These are phyloP conservation scores for Melopsittacus undulatus DNA, from an alignment of 2,797 vertebrate genomes.

Conservation along the genomic window DNA sequence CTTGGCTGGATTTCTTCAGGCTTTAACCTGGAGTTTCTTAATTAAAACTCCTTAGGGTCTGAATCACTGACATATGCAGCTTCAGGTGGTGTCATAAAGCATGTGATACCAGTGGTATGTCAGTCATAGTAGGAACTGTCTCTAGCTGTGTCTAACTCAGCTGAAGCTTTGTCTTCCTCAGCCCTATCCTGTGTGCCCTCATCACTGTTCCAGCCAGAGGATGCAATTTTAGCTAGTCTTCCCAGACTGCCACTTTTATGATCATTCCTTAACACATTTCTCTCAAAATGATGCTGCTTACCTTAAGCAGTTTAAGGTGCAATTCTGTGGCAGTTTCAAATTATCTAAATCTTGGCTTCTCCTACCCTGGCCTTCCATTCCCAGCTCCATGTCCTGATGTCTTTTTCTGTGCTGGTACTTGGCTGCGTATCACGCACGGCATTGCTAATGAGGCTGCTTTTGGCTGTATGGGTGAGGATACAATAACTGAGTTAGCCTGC, in stretches of 20 bases:
- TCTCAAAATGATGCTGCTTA: neutral
- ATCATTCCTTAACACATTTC: neutral
- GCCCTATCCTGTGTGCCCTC: neutral
- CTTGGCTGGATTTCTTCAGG: neutral
- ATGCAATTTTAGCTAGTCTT: neutral
- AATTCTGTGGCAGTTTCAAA: neutral
- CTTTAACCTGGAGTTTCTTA: neutral
- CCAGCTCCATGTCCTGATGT: neutral
- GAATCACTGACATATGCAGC: neutral
- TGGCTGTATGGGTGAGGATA: neutral
- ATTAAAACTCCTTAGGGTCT: neutral
- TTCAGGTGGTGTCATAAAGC: neutral
- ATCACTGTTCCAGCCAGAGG: neutral
- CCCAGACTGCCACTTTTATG: fast-evolving
- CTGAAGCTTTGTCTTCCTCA: neutral
- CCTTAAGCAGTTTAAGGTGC: neutral
- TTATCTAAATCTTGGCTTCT: neutral
- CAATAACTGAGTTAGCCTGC: neutral
- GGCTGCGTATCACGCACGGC: fast-evolving
- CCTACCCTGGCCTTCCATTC: neutral
- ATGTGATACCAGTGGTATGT: neutral
- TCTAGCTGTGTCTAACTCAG: neutral
- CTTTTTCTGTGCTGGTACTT: neutral
- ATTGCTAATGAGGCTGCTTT: neutral
- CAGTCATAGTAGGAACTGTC: neutral